Conservation (phyloP, 1,140 invertebrate genomes). For the Drosophila sp. region DNA sequence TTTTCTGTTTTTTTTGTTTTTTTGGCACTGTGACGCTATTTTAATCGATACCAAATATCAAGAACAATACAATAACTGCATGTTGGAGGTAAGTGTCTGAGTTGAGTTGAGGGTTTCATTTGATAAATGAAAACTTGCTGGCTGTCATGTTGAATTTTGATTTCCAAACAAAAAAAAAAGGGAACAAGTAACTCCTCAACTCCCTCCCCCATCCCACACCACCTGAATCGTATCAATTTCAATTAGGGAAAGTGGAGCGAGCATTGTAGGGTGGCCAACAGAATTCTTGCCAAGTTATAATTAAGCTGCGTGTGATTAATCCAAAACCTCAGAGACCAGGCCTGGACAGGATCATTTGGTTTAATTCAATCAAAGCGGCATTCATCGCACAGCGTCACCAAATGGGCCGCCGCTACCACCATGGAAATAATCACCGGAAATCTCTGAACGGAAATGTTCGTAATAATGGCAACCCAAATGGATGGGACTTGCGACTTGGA, state of each 20-base stretch:
- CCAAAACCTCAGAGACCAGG: conserved; percentile 22
- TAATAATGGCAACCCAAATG: conserved; percentile 73
- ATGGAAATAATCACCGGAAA: conserved; percentile 78
- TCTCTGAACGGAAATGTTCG: conserved; percentile 72
- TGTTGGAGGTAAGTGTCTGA: conserved; percentile 19
- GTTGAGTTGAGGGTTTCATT: conserved; percentile 12
- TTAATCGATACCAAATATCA: conserved; percentile 64
- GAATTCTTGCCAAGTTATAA: conserved; percentile 32
- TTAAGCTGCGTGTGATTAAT: conserved; percentile 72
- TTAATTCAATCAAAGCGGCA: conserved; percentile 66
- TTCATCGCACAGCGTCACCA: conserved; percentile 24
- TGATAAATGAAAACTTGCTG: conserved; percentile 50
- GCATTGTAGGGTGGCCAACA: conserved; percentile 12
- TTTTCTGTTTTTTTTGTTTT: conserved; percentile 33
- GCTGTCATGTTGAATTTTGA: conserved; percentile 68
- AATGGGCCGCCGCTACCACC: conserved; percentile 41
- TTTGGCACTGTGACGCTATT: conserved; percentile 70
- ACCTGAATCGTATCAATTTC: conserved; percentile 61
- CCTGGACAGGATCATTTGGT: conserved; percentile 57
- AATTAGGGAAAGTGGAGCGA: conserved; percentile 69
- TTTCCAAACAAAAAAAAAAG: conserved; percentile 20
- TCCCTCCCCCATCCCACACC: neutral
- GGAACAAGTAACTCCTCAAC: conserved; percentile 10
- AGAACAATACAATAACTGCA: conserved; percentile 52
- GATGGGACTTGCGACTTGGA: conserved; percentile 41